These are phyloP conservation scores for Melitaea cinxia DNA, from an alignment of 1,140 invertebrate species.

Conservation along the genomic window DNA sequence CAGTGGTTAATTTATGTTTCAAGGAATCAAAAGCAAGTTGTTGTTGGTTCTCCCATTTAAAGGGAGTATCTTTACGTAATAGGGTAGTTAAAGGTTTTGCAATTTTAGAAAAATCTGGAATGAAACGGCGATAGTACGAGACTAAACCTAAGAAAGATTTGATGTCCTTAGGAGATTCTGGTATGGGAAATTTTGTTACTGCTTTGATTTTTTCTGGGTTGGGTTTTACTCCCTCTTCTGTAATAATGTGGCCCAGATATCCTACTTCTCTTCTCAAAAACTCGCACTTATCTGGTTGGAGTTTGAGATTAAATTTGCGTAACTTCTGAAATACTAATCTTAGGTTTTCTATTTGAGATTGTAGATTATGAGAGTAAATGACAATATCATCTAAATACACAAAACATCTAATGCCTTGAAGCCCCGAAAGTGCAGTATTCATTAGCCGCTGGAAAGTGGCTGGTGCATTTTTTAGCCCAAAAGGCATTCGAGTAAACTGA, in stretches of 20 bases:
- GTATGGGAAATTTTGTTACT: constrained; percentile 7
- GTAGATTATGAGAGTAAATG: not conserved
- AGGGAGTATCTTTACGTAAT: constrained; percentile 2
- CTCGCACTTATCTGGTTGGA: not conserved
- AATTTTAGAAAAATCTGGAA: constrained; percentile 18
- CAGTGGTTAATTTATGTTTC: constrained; percentile 6
- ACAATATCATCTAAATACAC: constrained; percentile 11
- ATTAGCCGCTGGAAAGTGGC: constrained; percentile 5
- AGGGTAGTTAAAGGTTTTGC: constrained; percentile 16
- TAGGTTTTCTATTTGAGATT: not conserved
- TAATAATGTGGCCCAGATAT: constrained; percentile 16
- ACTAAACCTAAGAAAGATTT: constrained; percentile 22
- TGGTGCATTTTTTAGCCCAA: constrained; percentile 7
- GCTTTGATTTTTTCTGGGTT: constrained; percentile 19
- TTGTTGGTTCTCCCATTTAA: constrained; percentile 12
- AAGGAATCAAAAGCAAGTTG: constrained; percentile 10
- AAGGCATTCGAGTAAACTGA: constrained; percentile 12
- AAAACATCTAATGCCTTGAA: constrained; percentile 6
- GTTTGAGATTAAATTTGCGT: constrained; percentile 6
- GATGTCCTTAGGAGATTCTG: constrained; percentile 14
- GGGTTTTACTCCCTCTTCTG: constrained; percentile 16
- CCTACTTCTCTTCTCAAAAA: not conserved
- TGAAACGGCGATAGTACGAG: constrained; percentile 20
- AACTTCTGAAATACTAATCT: not conserved
- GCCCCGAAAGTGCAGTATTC: constrained; percentile 8